A percentile compares a stretch with the other conserved stretches of the same genome.
phyloP scores from a whole-genome alignment of 2,797 vertebrate species.

The Darevskia nairensis region DNA sequence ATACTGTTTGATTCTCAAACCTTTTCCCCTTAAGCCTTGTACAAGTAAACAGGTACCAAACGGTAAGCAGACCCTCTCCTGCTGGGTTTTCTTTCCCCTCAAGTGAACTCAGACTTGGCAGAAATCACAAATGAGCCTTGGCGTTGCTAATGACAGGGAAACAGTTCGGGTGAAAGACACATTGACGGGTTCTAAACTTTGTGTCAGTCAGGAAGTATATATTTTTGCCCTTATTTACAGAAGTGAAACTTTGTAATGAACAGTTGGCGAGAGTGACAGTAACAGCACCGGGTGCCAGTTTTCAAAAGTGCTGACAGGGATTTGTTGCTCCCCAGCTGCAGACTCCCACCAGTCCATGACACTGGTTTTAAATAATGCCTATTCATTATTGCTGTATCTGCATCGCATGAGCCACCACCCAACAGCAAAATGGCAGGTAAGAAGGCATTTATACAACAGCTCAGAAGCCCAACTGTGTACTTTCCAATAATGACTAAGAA shows the following conservation, averaged over 20 bases:
- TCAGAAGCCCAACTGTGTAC: not conserved
- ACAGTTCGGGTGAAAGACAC: constrained; percentile 41
- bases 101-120: constrained; percentile 16
- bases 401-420: fast-evolving
- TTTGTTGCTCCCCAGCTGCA: not conserved
- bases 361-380: not conserved
- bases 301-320: not conserved
- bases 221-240: not conserved
- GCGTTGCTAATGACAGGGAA: constrained; percentile 12
- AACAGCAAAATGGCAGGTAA: not conserved
- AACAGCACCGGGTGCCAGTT: not conserved
- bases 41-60: constrained; percentile 2
- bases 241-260: constrained; percentile 30
- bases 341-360: no score
- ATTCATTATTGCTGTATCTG: not conserved
- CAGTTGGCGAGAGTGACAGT: not conserved
- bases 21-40: not conserved
- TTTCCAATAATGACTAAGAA: not conserved
- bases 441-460: not conserved
- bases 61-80: not conserved
- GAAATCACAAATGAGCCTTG: constrained; percentile 31
- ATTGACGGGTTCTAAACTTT: constrained; percentile 47
- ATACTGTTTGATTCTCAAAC: not conserved
- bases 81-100: not conserved
- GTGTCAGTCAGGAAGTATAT: constrained; percentile 16